Percentiles rank a stretch among this genome's conserved stretches.
phyloP scores from a whole-genome alignment of 30 jellyfish, hydroid and myxozoan genomes.

The Aurelia aurita region DNA sequence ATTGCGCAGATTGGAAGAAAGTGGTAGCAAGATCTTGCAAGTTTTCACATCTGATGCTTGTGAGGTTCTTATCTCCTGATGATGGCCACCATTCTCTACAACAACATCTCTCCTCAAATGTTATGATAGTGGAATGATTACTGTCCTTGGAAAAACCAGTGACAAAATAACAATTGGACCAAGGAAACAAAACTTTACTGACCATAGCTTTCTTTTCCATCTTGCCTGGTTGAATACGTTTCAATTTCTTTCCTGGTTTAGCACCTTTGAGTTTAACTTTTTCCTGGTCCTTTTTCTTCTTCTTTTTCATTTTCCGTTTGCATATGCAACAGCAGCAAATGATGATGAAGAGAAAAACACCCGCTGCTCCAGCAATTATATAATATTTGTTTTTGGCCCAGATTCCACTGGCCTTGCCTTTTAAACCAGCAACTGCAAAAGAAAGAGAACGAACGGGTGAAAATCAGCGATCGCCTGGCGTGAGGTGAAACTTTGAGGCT shows the following conservation, averaged over 20 bases:
- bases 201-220: constrained; percentile 91
- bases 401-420: constrained; percentile 72
- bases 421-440: neutral
- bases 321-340: constrained; percentile 79
- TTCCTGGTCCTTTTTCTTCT: constrained; percentile 78
- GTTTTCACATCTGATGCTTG: too few relatives aligned
- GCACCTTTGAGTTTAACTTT: constrained; percentile 81
- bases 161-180: neutral
- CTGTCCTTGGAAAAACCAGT: too few relatives aligned
- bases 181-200: neutral
- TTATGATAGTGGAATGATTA: too few relatives aligned
- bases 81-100: too few relatives aligned
- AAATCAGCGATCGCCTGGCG: neutral
- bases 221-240: constrained; percentile 86
- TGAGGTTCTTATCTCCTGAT: too few relatives aligned
- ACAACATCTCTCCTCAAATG: too few relatives aligned
- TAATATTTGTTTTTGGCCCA: constrained; percentile 83
- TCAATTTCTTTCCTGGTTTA: constrained; percentile 77
- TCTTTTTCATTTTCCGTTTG: constrained; percentile 80
- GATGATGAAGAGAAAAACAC: constrained; percentile 64
- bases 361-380: constrained; percentile 79
- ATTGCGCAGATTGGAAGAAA: too few relatives aligned
- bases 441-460: neutral
- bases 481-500: too few relatives aligned
- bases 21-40: too few relatives aligned